phyloP scores from a whole-genome alignment of 2,888 invertebrate species.

The Heliconius cydno region DNA sequence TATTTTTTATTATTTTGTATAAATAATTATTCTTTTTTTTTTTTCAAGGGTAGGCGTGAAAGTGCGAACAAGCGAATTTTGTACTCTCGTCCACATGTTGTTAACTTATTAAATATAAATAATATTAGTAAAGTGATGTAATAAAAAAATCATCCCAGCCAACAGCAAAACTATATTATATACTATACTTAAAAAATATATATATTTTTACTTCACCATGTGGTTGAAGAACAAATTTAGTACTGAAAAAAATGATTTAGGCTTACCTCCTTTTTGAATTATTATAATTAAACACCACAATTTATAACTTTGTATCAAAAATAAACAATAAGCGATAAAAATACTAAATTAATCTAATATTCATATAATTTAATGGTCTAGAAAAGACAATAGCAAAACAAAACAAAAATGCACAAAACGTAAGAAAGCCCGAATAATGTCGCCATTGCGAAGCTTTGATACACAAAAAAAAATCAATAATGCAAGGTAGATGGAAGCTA shows the following conservation, averaged over 20 bases:
- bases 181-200: too few relatives aligned
- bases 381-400: background rate
- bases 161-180: too few relatives aligned
- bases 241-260: background rate
- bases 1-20: background rate
- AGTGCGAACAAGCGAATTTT: too few relatives aligned
- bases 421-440: background rate
- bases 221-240: background rate
- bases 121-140: too few relatives aligned
- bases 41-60: too few relatives aligned
- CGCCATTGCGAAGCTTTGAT: slow-evolving; percentile 1
- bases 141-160: too few relatives aligned
- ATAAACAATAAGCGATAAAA: background rate
- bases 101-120: too few relatives aligned
- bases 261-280: background rate
- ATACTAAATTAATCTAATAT: background rate
- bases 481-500: slow-evolving; percentile 12
- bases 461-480: slow-evolving; percentile 34
- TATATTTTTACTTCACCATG: background rate
- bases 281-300: background rate
- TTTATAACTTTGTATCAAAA: background rate
- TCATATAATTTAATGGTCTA: background rate
- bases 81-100: too few relatives aligned
- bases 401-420: slow-evolving; percentile 3
- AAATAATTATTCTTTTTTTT: background rate